Percentiles rank a stretch among this genome's conserved stretches.
Conservation (phyloP, 1,140 invertebrate species). For the Drosophila gunungcola region DNA sequence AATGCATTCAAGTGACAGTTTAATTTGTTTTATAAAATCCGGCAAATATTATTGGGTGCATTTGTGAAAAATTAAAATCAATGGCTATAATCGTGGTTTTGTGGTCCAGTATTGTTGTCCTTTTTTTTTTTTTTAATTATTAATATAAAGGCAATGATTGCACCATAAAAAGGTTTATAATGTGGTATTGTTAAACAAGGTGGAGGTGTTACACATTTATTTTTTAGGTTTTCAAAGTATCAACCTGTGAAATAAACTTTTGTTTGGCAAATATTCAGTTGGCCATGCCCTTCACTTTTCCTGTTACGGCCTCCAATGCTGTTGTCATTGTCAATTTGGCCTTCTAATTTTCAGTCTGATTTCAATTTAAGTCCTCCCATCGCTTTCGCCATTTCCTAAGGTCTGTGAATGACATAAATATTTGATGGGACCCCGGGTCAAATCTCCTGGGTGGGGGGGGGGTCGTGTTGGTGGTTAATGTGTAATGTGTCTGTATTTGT, state of each 20-base stretch:
- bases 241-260: neutral
- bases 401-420: conserved; percentile 56
- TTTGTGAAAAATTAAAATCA: neutral
- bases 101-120: neutral
- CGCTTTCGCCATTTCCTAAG: conserved; percentile 16
- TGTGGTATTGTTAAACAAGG: too few relatives aligned
- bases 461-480: too few relatives aligned
- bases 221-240: too few relatives aligned
- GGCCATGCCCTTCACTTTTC: neutral
- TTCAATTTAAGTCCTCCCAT: conserved; percentile 50
- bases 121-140: neutral
- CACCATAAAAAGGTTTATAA: neutral
- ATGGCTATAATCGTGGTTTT: neutral
- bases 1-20: conserved; percentile 24
- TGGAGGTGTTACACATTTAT: too few relatives aligned
- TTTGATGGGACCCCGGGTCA: conserved; percentile 49
- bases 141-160: neutral
- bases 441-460: conserved; percentile 18
- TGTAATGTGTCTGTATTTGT: conserved; percentile 54
- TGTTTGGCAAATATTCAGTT: neutral
- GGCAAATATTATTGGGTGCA: neutral
- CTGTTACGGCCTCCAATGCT: neutral
- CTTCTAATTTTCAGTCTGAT: conserved; percentile 73
- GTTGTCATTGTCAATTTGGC: conserved; percentile 73
- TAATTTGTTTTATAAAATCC: conserved; percentile 4